phyloP scores from a whole-genome alignment of 2,888 invertebrate species.

The Lithophane semibrunnea region DNA sequence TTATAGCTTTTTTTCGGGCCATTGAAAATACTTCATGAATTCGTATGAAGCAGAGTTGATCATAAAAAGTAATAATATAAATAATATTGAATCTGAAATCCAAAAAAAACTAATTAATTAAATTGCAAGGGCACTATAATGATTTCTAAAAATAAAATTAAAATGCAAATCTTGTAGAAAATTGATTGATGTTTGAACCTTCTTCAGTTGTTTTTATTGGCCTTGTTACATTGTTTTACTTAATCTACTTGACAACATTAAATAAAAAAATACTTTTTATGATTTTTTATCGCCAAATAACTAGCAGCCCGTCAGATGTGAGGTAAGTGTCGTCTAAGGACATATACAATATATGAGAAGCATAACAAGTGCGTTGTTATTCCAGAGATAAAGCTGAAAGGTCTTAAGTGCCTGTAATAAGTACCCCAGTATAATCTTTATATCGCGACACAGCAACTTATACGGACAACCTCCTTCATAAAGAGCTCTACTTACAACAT shows the following conservation, averaged over 20 bases:
- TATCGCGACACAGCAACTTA: too few relatives aligned
- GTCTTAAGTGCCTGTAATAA: too few relatives aligned
- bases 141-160: slow-evolving; percentile 11
- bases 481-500: background rate
- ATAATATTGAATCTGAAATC: background rate
- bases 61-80: too few relatives aligned
- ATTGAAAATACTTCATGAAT: background rate
- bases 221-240: background rate
- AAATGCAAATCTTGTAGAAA: slow-evolving; percentile 10
- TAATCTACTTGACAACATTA: background rate
- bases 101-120: background rate
- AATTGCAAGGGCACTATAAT: slow-evolving; percentile 1
- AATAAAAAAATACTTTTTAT: too few relatives aligned
- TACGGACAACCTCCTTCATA: background rate
- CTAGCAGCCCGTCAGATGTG: too few relatives aligned
- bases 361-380: too few relatives aligned
- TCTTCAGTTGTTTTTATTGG: background rate
- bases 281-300: too few relatives aligned
- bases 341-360: too few relatives aligned
- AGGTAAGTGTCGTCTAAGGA: too few relatives aligned
- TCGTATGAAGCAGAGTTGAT: background rate
- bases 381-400: too few relatives aligned
- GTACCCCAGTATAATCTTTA: too few relatives aligned
- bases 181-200: slow-evolving; percentile 13
- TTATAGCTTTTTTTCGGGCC: background rate